Percentiles rank a stretch among this genome's conserved stretches.
phyloP scores from a whole-genome alignment of 2,113 vertebrate species.

The Tachuris rubrigastra region DNA sequence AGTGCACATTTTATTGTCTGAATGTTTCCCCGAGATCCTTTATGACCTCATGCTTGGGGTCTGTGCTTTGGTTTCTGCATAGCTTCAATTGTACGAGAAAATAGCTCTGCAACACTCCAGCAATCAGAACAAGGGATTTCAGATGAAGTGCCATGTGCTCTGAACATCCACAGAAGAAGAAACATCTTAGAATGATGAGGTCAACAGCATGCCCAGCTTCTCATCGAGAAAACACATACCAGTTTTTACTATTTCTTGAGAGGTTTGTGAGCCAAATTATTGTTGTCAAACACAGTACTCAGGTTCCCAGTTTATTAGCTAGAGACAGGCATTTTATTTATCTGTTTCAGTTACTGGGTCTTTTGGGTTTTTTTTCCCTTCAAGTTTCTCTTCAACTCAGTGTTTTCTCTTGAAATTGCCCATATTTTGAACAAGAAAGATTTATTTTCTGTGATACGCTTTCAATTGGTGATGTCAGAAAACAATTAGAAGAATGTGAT shows the following conservation, averaged over 20 bases:
- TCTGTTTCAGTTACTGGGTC: background rate
- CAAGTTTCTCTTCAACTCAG: background rate
- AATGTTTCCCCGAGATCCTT: background rate
- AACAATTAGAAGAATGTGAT: slow-evolving; percentile 16
- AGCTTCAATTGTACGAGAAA: background rate
- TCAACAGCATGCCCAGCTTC: slow-evolving; percentile 35
- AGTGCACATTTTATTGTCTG: background rate
- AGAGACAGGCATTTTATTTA: slow-evolving; percentile 45
- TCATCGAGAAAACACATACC: slow-evolving; percentile 26
- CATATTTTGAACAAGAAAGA: slow-evolving; percentile 29
- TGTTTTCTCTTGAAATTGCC: slow-evolving; percentile 31
- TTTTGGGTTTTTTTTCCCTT: background rate
- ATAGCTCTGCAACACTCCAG: slow-evolving; percentile 10
- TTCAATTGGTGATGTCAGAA: slow-evolving; percentile 12
- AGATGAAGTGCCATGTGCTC: background rate
- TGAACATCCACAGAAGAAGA: background rate
- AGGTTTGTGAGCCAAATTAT: slow-evolving; percentile 66
- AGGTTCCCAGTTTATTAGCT: slow-evolving; percentile 27
- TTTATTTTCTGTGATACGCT: slow-evolving; percentile 16
- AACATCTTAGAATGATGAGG: slow-evolving; percentile 19
- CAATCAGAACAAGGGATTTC: background rate
- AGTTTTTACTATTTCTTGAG: slow-evolving; percentile 48
- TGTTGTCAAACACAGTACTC: slow-evolving; percentile 40
- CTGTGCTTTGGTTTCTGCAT: background rate
- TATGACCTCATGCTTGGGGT: background rate